These are phyloP conservation scores for Paelopatides confundens DNA, from an alignment of 53 echinoderm and acorn worm genomes.

Conservation along the genomic window DNA sequence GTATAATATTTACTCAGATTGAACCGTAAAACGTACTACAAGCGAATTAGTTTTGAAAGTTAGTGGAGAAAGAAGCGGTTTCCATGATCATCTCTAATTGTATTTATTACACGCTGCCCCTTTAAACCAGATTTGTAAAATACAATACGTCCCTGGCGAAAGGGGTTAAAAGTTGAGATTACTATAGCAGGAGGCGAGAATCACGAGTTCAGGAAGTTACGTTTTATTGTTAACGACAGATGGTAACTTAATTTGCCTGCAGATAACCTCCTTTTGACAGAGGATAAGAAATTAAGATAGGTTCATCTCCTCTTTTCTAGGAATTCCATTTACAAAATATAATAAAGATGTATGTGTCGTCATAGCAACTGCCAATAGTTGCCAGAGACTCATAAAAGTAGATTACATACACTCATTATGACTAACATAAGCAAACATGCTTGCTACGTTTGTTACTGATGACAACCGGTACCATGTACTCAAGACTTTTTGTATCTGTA, in stretches of 20 bases:
- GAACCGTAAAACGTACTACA: too few relatives aligned
- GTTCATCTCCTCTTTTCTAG: neutral
- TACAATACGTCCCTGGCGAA: constrained; percentile 1
- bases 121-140: too few relatives aligned
- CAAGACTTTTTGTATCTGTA: too few relatives aligned
- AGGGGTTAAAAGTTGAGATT: neutral
- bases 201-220: neutral
- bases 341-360: neutral
- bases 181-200: too few relatives aligned
- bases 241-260: neutral
- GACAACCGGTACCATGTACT: too few relatives aligned
- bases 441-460: too few relatives aligned
- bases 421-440: too few relatives aligned
- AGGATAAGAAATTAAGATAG: neutral
- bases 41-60: too few relatives aligned
- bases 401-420: neutral
- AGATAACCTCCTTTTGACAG: neutral
- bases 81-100: too few relatives aligned
- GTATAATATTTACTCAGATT: too few relatives aligned
- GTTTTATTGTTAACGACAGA: neutral
- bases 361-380: neutral
- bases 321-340: neutral
- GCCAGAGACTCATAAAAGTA: neutral
- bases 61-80: too few relatives aligned
- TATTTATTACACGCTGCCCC: too few relatives aligned